Conservation (phyloP, 1,140 invertebrate genomes). For the Aethina tumida region DNA sequence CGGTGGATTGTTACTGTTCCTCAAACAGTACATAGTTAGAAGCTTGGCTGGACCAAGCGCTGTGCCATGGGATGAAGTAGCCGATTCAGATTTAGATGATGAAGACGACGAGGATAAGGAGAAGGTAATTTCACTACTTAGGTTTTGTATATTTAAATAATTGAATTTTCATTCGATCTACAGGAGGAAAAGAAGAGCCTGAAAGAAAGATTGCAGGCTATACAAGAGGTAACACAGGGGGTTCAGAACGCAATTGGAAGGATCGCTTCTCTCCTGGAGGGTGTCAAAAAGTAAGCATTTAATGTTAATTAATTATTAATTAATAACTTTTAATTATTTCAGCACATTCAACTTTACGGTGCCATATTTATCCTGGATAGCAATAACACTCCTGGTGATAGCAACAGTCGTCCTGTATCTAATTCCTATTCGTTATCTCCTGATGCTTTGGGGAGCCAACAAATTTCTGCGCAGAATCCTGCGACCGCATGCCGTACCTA, state of each 20-base stretch:
- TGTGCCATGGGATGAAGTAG: slow-evolving; percentile 67
- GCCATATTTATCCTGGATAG: slow-evolving; percentile 90
- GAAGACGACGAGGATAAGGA: slow-evolving; percentile 72
- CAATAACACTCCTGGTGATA: slow-evolving; percentile 64
- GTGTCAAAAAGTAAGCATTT: slow-evolving; percentile 77
- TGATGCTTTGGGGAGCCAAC: slow-evolving; percentile 83
- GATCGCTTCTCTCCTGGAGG: slow-evolving; percentile 84
- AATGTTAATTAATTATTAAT: too few relatives aligned
- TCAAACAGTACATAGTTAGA: slow-evolving; percentile 60
- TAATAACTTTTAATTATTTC: slow-evolving; percentile 25
- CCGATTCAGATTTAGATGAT: slow-evolving; percentile 51
- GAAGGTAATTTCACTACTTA: slow-evolving; percentile 39
- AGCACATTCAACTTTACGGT: slow-evolving; percentile 96
- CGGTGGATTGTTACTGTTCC: slow-evolving; percentile 62
- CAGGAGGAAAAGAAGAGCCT: slow-evolving; percentile 93
- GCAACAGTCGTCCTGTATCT: slow-evolving; percentile 75
- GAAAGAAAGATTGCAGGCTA: slow-evolving; percentile 85
- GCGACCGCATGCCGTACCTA: slow-evolving; percentile 87
- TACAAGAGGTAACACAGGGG: slow-evolving; percentile 90
- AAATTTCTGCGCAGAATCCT: slow-evolving; percentile 93
- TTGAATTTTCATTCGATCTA: background rate
- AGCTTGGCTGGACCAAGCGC: slow-evolving; percentile 35
- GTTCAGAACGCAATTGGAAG: slow-evolving; percentile 92
- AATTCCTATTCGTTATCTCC: slow-evolving; percentile 82
- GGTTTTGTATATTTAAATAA: background rate